Evolutionary conservation across 2,113 vertebrate genomes (phyloP).

Genomic region (Protobothrops flavoviridis): DNA sequence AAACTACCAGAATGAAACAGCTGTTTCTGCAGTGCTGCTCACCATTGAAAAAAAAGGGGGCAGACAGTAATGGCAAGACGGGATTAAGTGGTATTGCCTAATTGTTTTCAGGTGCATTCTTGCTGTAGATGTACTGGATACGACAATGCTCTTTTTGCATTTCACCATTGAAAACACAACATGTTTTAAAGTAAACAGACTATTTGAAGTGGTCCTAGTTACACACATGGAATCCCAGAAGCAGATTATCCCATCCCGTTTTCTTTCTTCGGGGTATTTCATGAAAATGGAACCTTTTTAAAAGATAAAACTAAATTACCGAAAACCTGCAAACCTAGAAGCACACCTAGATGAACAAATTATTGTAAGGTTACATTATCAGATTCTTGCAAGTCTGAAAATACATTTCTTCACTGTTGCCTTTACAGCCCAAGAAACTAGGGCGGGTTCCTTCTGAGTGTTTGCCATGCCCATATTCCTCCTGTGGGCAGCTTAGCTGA

Average conservation of each 20-base stretch:
- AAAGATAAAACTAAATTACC: constrained; percentile 7
- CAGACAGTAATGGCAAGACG: not conserved
- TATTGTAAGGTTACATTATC: not conserved
- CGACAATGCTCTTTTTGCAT: not conserved
- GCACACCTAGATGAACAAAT: not conserved
- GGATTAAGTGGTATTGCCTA: not conserved
- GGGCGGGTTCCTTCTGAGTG: not conserved
- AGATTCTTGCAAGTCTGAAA: not conserved
- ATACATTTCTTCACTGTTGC: not conserved
- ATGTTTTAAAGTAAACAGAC: not conserved
- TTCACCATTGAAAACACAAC: not conserved
- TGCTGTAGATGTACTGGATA: not conserved
- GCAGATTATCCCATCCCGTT: not conserved
- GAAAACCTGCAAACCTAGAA: not conserved
- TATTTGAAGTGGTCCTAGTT: not conserved
- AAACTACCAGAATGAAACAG: not conserved
- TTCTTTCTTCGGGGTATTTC: not conserved
- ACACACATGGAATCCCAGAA: not conserved
- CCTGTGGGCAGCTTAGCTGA: not conserved
- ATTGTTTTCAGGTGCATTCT: not conserved
- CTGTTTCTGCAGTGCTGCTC: not conserved
- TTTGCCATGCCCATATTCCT: not conserved
- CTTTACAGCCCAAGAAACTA: not conserved
- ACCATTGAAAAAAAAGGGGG: not conserved
- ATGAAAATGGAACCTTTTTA: not conserved